phyloP scores from a whole-genome alignment of 2,888 invertebrate genomes.

The Noctua pronuba region DNA sequence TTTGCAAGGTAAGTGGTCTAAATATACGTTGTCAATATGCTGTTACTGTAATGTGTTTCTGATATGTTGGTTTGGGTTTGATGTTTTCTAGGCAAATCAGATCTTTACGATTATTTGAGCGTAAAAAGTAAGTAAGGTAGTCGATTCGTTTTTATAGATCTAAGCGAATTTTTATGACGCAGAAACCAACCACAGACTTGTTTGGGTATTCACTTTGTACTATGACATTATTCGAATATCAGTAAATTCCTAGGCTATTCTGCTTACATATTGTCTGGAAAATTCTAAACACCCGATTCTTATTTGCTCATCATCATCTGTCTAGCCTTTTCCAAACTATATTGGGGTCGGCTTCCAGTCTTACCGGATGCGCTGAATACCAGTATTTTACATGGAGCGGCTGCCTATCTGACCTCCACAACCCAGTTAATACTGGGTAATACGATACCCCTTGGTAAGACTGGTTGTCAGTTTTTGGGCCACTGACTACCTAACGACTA shows the following conservation, averaged over 20 bases:
- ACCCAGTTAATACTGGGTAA: too few species aligned
- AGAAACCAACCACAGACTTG: not conserved
- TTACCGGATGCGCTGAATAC: too few species aligned
- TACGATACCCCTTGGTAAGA: too few species aligned
- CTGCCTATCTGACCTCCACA: too few species aligned
- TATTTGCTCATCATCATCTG: too few species aligned
- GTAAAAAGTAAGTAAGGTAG: constrained; percentile 4
- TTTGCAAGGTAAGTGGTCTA: constrained; percentile 46
- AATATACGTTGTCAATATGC: constrained; percentile 37
- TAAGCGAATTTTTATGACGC: not conserved
- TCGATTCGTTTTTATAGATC: constrained; percentile 10
- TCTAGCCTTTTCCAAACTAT: too few species aligned
- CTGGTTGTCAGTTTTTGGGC: too few species aligned
- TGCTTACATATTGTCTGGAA: too few species aligned
- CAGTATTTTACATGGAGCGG: too few species aligned
- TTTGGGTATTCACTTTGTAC: not conserved
- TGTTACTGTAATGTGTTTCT: constrained; percentile 28
- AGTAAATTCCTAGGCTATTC: not conserved
- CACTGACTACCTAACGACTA: too few species aligned
- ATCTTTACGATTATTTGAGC: constrained; percentile 27
- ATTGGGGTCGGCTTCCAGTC: too few species aligned
- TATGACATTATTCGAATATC: not conserved
- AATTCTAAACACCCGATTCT: not conserved
- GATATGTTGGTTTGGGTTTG: not conserved
- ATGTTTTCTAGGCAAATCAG: constrained; percentile 16